These are phyloP conservation scores for Spondyliosoma cantharus DNA, from an alignment of 2,797 vertebrate species.

Conservation along the genomic window DNA sequence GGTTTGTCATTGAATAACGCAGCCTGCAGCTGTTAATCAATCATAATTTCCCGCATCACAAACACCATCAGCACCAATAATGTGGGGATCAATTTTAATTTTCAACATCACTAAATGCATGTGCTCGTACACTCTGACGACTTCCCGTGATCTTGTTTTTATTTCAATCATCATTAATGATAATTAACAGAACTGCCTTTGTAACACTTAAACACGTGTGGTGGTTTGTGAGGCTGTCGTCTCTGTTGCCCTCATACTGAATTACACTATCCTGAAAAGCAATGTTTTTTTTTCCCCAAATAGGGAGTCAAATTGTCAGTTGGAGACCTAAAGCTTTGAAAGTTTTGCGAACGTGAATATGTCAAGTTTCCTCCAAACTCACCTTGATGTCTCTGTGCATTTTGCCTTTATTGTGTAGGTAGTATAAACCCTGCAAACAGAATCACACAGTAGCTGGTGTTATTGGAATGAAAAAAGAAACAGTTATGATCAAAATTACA, in stretches of 20 bases:
- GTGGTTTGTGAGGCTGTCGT: too few species aligned
- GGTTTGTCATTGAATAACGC: neutral
- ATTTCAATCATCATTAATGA: neutral
- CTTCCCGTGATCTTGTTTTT: neutral
- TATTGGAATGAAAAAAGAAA: neutral
- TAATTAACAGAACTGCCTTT: too few species aligned
- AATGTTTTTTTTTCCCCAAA: neutral
- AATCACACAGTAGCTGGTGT: constrained; percentile 22
- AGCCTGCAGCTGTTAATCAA: constrained; percentile 22
- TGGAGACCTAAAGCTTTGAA: neutral
- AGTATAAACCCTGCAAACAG: constrained; percentile 91
- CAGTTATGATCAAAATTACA: neutral
- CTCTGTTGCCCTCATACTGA: neutral
- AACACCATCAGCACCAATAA: constrained; percentile 4
- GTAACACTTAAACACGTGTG: too few species aligned
- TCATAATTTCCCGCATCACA: neutral
- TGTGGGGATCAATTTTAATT: neutral
- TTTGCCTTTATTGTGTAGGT: constrained; percentile 98
- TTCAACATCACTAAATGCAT: neutral
- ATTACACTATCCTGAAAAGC: neutral
- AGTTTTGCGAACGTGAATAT: neutral
- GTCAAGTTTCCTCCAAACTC: constrained; percentile 45
- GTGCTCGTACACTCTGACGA: neutral
- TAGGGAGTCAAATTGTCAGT: neutral
- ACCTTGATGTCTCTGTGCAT: constrained; percentile 99